Conservation (phyloP, 2,113 vertebrate genomes). For the Myotis davidii region DNA sequence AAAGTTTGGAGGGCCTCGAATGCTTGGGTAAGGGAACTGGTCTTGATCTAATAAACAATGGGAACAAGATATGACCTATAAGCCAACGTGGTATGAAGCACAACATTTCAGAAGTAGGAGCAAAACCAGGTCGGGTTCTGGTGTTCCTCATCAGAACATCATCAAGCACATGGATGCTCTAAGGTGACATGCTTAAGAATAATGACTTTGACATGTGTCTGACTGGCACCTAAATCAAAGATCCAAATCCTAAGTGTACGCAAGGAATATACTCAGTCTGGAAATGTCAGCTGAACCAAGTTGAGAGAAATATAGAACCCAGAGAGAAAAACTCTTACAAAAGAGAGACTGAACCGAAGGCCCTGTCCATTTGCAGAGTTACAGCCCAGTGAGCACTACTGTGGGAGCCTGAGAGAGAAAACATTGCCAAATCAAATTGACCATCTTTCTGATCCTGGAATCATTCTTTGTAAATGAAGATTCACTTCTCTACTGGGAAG, state of each 20-base stretch:
- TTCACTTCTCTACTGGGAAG: neutral
- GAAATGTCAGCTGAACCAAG: neutral
- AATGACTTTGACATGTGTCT: neutral
- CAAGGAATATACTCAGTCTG: neutral
- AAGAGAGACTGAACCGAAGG: neutral
- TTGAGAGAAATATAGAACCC: neutral
- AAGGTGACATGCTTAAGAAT: neutral
- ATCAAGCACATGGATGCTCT: neutral
- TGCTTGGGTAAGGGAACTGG: neutral
- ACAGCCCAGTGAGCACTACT: neutral
- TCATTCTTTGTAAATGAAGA: slow-evolving; percentile 15
- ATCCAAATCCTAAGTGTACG: neutral
- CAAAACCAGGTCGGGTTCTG: neutral
- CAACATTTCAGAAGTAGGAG: neutral
- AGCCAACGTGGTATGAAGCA: neutral
- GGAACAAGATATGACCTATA: neutral
- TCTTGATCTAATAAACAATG: neutral
- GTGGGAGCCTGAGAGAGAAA: neutral
- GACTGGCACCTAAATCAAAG: neutral
- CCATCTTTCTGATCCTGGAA: neutral
- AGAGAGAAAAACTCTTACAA: neutral
- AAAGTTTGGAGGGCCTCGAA: neutral
- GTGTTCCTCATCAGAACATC: neutral
- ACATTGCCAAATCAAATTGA: neutral
- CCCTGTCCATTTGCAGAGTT: neutral